Base-by-base conservation (phyloP, 2,113 vertebrate species). In the Excalfactoria chinensis region DNA sequence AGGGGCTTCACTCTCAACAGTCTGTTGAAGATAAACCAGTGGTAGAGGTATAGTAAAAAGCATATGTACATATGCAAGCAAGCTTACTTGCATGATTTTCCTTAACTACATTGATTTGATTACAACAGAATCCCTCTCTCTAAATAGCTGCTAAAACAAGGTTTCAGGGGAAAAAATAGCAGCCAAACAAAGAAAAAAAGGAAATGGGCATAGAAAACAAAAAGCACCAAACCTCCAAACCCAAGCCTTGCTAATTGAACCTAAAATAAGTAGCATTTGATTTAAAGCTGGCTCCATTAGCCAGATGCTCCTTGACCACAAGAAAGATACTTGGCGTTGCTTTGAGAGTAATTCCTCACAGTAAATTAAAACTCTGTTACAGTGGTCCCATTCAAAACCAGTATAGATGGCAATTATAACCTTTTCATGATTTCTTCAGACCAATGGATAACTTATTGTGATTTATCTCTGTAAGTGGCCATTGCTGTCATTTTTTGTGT, bases 1-100 rank as follows among this genome's bases (percentile, higher is more conserved):
- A 90, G 79, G 87, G 86, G 56, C 93, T 95, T 92, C 77, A 90
- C 95, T 63, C 43, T 56, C 92, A 80, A 85, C 87, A 92, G 64
- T 89, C 73, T 89, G n/a, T 93, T 95, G 83, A 75, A 2, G 21
- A 87, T 55, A 58, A 94, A 43, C 59, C 41, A 95, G 88, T 83
- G 75, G 32, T 84, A 83, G 92, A 93, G 81, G 89, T 95, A 88
- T 20, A 48, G 37, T 84, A 77, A 73, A 78, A 90, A 85, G 68
- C 49, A 35, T 55, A 58, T n/a, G 71, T 93, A 85, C 34, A 82
- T 35, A 58, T 75, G 86, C 87, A 92, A 90, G 90, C 80, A 83
- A 67, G 41, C 58, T 78, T 58, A 32, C 82, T 93, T 86, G 84
- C 30, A 7, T 89, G 58, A 58, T 83, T 95, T 88, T 84, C n/a